Base-by-base conservation (phyloP, 2,113 vertebrate genomes). In the Paradisaea rubra region DNA sequence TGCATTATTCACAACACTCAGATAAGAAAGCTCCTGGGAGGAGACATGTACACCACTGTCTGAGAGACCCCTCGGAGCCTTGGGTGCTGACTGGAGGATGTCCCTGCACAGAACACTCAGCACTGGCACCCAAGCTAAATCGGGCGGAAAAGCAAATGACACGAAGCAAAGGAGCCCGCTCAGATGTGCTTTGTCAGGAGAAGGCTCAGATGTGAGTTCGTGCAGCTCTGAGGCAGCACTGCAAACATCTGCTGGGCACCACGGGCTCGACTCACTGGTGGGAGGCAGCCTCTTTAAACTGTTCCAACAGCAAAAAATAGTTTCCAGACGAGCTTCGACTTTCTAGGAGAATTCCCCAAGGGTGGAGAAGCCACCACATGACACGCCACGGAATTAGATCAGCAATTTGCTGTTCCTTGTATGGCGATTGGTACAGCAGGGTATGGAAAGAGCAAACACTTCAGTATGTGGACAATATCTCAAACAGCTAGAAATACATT, bases 191-290 rank as follows among this genome's bases (percentile, higher is more conserved):
- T 35, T 68, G 64, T 81, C 47, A 76, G 56, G 64, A 59, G 44
- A n/a, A 71, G 83, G 53, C 80, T 94, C 52, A 24, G 64, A 45
- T 63, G 69, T 49, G 77, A 81, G 30, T 45, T 64, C 35, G 2
- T 6, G 30, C 56, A 68, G 72, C 35, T 81, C 76, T 20, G 50
- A 83, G 72, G 71, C 39, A 64, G 50, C 17, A 10, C 42, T 25
- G 60, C 65, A 88, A 93, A 63, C 52, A 68, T 73, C n/a, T 74
- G 44, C 27, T 1, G 42, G n/a, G 77, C 45, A 88, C 47, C 81
- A 71, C 0, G 0, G 45, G 37, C 57, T 86, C 8, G 0, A 8
- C 25, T 68, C 31, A 2, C 15, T 59, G 71, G 25, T 1, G 7
- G 65, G 28, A 86, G 8, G 31, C 83, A 91, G 86, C 41, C 91